Conservation (phyloP, 2,797 vertebrate genomes). For the Takifugu rubripes region DNA sequence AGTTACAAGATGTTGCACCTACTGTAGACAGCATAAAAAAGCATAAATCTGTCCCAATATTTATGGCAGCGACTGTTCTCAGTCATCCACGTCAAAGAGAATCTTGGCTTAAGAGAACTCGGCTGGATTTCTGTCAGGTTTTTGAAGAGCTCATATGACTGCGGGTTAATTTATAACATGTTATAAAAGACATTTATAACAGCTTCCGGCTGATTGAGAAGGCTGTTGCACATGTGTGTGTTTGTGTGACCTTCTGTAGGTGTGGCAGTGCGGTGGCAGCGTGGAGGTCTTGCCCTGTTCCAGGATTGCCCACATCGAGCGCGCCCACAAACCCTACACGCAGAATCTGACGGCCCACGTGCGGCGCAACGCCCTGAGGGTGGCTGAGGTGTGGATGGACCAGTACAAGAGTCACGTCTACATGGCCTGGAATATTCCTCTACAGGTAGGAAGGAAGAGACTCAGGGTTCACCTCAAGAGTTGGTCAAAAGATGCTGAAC, state of each 20-base stretch:
- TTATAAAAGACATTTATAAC: neutral
- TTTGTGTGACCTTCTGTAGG: slow-evolving; percentile 65
- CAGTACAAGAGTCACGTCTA: slow-evolving; percentile 94
- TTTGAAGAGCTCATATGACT: too few relatives aligned
- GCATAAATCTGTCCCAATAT: too few relatives aligned
- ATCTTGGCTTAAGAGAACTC: too few relatives aligned
- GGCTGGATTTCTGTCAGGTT: too few relatives aligned
- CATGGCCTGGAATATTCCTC: slow-evolving; percentile 97
- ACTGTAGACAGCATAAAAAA: too few relatives aligned
- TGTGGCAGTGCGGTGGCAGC: slow-evolving; percentile 94
- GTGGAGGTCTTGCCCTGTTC: slow-evolving; percentile 95
- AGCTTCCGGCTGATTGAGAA: neutral
- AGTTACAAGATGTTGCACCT: too few relatives aligned
- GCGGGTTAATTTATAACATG: neutral
- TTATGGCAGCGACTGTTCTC: too few relatives aligned
- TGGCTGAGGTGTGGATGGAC: slow-evolving; percentile 98
- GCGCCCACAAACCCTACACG: slow-evolving; percentile 94
- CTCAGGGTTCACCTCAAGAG: too few relatives aligned
- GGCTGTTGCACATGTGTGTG: neutral
- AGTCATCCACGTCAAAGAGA: too few relatives aligned
- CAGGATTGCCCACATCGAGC: slow-evolving; percentile 92
- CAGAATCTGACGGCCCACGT: slow-evolving; percentile 87
- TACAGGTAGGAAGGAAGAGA: slow-evolving; percentile 75
- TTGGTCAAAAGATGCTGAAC: too few relatives aligned
- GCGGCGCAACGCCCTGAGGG: slow-evolving; percentile 88